These are phyloP conservation scores for Poeciliopsis prolifica DNA, from an alignment of 2,113 vertebrate genomes.

Conservation along the genomic window DNA sequence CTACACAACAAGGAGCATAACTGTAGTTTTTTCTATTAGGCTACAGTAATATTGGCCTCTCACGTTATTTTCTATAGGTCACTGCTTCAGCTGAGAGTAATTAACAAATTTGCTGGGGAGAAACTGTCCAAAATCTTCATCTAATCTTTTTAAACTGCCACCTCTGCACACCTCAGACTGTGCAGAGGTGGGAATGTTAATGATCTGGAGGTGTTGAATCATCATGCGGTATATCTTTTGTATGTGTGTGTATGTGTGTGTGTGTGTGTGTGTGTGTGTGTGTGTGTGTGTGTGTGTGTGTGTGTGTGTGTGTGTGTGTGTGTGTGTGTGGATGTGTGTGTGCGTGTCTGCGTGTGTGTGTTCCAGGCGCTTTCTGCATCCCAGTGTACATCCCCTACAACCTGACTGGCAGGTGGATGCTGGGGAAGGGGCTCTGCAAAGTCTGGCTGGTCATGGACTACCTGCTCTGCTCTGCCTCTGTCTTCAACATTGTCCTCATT, in stretches of 20 bases:
- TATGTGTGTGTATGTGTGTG: slow-evolving; percentile 8
- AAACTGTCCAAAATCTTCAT: background rate
- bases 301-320: slow-evolving; percentile 19
- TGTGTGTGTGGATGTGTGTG: slow-evolving; percentile 21
- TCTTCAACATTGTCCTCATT: slow-evolving; percentile 92
- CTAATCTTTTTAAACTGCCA: slow-evolving; percentile 2
- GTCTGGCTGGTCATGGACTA: slow-evolving; percentile 90
- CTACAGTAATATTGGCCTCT: background rate
- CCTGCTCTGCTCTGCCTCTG: slow-evolving; percentile 88
- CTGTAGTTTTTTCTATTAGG: background rate
- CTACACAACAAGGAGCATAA: slow-evolving; percentile 1
- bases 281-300: slow-evolving; percentile 22
- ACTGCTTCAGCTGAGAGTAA: background rate
- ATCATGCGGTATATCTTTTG: slow-evolving; percentile 11
- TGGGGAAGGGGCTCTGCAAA: slow-evolving; percentile 83
- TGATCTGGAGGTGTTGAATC: slow-evolving; percentile 15
- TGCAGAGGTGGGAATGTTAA: slow-evolving; percentile 14
- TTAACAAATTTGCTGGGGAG: background rate
- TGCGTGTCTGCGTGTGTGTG: slow-evolving; percentile 25
- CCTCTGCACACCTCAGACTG: background rate
- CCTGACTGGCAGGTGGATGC: slow-evolving; percentile 79
- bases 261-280: slow-evolving; percentile 27
- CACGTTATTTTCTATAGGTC: background rate
- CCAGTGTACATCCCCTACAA: slow-evolving; percentile 88
- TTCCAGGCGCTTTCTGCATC: slow-evolving; percentile 86